Evolutionary conservation across 2,113 vertebrate genomes (phyloP).

Genomic region (Lycaon pictus): DNA sequence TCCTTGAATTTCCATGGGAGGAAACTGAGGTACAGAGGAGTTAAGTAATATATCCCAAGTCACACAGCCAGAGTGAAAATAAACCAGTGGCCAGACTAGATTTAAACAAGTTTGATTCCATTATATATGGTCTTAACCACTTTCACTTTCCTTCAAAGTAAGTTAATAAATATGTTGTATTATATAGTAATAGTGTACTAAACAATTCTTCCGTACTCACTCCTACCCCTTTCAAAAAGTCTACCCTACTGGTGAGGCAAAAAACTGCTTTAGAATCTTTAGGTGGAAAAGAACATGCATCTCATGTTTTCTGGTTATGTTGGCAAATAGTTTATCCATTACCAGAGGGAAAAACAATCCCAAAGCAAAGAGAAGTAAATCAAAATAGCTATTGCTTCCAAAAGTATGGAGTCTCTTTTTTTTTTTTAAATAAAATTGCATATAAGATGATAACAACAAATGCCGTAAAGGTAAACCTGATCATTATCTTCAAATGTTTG

Average conservation of each 20-base stretch:
- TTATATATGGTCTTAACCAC: not conserved
- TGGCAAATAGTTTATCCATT: not conserved
- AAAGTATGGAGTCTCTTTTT: not conserved
- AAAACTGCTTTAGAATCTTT: constrained; percentile 18
- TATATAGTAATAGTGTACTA: not conserved
- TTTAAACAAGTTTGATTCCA: not conserved
- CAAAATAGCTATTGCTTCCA: constrained; percentile 33
- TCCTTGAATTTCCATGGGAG: not conserved
- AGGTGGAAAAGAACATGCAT: not conserved
- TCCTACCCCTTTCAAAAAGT: not conserved
- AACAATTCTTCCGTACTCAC: not conserved
- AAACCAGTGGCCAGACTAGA: not conserved
- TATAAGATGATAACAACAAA: not conserved
- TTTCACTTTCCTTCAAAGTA: not conserved
- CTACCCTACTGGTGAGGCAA: not conserved
- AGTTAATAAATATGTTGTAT: not conserved
- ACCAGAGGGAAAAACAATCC: not conserved
- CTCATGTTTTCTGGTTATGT: not conserved
- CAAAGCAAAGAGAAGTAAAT: not conserved
- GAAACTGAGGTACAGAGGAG: not conserved
- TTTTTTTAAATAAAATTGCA: not conserved
- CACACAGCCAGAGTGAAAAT: not conserved
- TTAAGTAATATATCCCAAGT: not conserved
- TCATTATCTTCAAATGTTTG: constrained; percentile 41
- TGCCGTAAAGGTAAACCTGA: not conserved